Conservation (phyloP, 2,888 invertebrate genomes). For the Hydriomena furcata region DNA sequence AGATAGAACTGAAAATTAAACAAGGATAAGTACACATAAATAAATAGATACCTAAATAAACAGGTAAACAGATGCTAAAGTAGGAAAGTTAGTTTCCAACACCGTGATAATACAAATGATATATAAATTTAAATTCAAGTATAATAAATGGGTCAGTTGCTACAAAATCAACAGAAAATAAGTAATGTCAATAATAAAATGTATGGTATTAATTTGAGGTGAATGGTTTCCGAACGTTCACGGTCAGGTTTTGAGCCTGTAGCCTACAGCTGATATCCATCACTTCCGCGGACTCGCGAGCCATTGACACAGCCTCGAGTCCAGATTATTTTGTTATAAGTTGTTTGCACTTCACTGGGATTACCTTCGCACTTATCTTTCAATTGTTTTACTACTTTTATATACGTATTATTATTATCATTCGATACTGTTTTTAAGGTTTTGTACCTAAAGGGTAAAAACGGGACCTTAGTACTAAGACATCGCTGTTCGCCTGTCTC, state of each 20-base stretch:
- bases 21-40: slow-evolving; percentile 44
- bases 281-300: slow-evolving; percentile 27
- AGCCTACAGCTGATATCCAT: slow-evolving; percentile 32
- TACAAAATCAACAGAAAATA: too few relatives aligned
- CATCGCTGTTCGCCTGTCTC: too few relatives aligned
- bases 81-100: slow-evolving; percentile 14
- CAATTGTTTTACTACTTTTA: too few relatives aligned
- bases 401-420: too few relatives aligned
- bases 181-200: too few relatives aligned
- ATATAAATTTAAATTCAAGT: too few relatives aligned
- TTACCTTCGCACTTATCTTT: too few relatives aligned
- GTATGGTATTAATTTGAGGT: slow-evolving; percentile 30
- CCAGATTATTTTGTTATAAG: slow-evolving; percentile 9
- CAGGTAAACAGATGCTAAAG: slow-evolving; percentile 2
- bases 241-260: slow-evolving; percentile 21
- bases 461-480: too few relatives aligned
- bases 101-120: slow-evolving; percentile 1
- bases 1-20: slow-evolving; percentile 60
- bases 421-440: too few relatives aligned
- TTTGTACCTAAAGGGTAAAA: too few relatives aligned
- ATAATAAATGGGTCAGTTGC: too few relatives aligned
- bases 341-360: slow-evolving; percentile 7
- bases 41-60: slow-evolving; percentile 35
- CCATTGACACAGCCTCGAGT: slow-evolving; percentile 29
- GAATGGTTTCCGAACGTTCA: slow-evolving; percentile 29